Evolutionary conservation across 2,888 invertebrate species (phyloP).

Genomic region (Incurvaria masculella): DNA sequence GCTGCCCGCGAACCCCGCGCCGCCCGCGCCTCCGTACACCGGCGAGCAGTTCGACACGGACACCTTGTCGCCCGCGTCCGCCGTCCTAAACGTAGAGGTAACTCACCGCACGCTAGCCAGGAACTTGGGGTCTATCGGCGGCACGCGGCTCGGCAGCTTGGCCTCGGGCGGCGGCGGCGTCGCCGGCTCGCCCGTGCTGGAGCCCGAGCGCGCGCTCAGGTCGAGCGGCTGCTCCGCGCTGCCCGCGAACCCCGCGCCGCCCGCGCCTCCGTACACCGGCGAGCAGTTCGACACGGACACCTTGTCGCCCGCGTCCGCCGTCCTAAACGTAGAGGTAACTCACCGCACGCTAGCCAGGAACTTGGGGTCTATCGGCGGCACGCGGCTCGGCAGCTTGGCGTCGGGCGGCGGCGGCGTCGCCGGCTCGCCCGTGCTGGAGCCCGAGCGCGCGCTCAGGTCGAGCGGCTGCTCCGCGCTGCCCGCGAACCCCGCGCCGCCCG

Average conservation of each 20-base stretch:
- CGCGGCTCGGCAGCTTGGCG: constrained; percentile 17
- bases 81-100: constrained; percentile 12
- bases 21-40: constrained; percentile 35
- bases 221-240: constrained; percentile 76
- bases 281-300: constrained; percentile 38
- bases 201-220: constrained; percentile 76
- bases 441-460: constrained; percentile 81
- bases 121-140: constrained; percentile 38
- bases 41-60: constrained; percentile 41
- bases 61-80: constrained; percentile 38
- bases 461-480: constrained; percentile 69
- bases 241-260: constrained; percentile 14
- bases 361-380: constrained; percentile 50
- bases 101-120: neutral
- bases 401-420: constrained; percentile 40
- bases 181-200: constrained; percentile 38
- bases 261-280: constrained; percentile 42
- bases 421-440: constrained; percentile 40
- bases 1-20: constrained; percentile 18
- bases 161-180: constrained; percentile 34
- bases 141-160: constrained; percentile 21
- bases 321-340: too few species aligned
- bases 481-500: constrained; percentile 13
- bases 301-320: constrained; percentile 36
- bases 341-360: constrained; percentile 69